Conservation (phyloP, 2,888 invertebrate species). For the Cheilosia urbana region DNA sequence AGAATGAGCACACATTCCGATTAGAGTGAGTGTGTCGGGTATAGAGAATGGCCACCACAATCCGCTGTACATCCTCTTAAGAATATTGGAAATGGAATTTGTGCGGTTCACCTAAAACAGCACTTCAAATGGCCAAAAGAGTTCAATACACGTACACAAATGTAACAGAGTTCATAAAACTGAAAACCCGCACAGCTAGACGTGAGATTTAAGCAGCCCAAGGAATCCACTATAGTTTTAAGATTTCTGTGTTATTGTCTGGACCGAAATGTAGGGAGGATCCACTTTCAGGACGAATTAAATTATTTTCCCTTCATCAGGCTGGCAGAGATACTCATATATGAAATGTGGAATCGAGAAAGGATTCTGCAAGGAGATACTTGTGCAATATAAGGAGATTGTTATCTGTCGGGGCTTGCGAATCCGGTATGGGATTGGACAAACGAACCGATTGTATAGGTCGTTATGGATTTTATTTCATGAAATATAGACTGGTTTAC, state of each 20-base stretch:
- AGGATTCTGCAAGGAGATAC: conserved; percentile 4
- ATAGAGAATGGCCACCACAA: not conserved
- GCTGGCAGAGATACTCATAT: conserved; percentile 11
- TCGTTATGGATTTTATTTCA: conserved; percentile 1
- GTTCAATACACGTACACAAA: conserved; percentile 39
- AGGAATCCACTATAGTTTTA: conserved; percentile 54
- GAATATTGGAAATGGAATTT: conserved; percentile 7
- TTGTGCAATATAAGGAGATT: not conserved
- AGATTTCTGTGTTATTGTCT: conserved; percentile 4
- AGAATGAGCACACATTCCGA: not conserved
- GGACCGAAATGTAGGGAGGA: conserved; percentile 3
- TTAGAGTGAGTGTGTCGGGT: not conserved
- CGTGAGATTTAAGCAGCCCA: conserved; percentile 19
- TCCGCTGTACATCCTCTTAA: conserved; percentile 3
- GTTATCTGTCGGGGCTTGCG: not conserved
- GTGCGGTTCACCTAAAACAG: not conserved
- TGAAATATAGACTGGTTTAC: conserved; percentile 8
- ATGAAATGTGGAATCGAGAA: conserved; percentile 31
- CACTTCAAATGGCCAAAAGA: not conserved
- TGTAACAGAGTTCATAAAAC: not conserved
- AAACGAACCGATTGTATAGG: not conserved
- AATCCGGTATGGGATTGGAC: not conserved
- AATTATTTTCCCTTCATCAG: conserved; percentile 39
- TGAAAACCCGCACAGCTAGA: conserved; percentile 1
- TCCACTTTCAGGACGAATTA: conserved; percentile 22